phyloP scores from a whole-genome alignment of 2,797 vertebrate genomes.

The Tiaroga cobitis region DNA sequence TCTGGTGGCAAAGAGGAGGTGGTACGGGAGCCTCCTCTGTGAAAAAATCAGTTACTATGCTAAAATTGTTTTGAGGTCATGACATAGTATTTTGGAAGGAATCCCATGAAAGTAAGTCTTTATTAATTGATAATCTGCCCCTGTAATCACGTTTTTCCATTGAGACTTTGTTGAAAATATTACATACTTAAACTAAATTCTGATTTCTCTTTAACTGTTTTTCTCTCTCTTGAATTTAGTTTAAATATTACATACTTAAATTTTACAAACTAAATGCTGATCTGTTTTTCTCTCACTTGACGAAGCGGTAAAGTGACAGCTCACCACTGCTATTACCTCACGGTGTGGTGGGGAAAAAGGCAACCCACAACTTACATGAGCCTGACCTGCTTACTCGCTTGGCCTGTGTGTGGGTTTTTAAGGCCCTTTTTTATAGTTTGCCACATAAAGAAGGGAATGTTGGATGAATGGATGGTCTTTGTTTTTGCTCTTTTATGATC shows the following conservation, averaged over 20 bases:
- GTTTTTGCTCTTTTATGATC: constrained; percentile 31
- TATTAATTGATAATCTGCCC: background rate
- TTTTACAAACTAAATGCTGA: too few relatives aligned
- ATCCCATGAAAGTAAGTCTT: background rate
- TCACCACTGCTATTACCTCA: constrained; percentile 38
- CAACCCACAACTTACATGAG: constrained; percentile 25
- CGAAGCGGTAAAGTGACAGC: constrained; percentile 4
- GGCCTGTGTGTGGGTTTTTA: constrained; percentile 21
- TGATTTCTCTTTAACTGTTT: background rate
- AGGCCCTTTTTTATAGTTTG: constrained; percentile 33
- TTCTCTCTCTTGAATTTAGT: background rate
- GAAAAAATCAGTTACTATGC: background rate
- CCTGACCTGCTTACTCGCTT: constrained; percentile 21
- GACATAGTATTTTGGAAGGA: background rate
- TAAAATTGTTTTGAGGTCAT: background rate
- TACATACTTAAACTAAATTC: background rate
- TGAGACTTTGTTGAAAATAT: background rate
- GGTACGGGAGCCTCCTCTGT: too few relatives aligned
- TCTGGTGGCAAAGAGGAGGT: too few relatives aligned
- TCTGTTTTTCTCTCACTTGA: background rate
- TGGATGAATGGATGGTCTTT: constrained; percentile 28
- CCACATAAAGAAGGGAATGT: constrained; percentile 33
- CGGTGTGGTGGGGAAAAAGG: constrained; percentile 7
- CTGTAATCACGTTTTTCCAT: background rate
- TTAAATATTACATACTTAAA: too few relatives aligned